Evolutionary conservation across 2,797 vertebrate genomes (phyloP), one percentile per base, ranked within the genome.

Genomic region (Arrhamphus sclerolepis): DNA sequence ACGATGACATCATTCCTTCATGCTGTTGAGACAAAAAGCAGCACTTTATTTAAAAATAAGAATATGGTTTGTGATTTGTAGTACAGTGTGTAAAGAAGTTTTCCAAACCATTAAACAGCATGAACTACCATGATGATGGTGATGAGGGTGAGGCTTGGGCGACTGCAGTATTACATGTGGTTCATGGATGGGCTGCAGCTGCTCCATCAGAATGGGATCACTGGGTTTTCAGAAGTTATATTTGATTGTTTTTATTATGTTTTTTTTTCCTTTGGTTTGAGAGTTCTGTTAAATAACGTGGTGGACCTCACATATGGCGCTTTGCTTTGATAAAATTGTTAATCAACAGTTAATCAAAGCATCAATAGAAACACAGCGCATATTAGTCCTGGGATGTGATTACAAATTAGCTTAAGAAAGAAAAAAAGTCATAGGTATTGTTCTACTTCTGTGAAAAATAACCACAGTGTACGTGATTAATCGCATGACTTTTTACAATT

Each of bases 1-100:
- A 20, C 49, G 47, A 66, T 62, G 44, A 69, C 46, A 67, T 62
- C 18, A 38, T 38, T 53, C 31, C 46, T 70, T 78, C 18, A 58
- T 71, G 29, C 68, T 9, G 58, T 66, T 75, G 19, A 59, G 48
- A 53, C 8, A n/a, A 22, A 50, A 39, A 51, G 40, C n/a, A 4
- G 18, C 18, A 9, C 26, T 16, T 57, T 59, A n/a, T 56, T 50
- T 22, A 38, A 39, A 60, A 48, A 42, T 19, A 20, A 20, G 42
- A 51, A 52, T 20, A 24, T 60, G 19, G 1, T 18, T 24, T 67
- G 56, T 60, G 9, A 41, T 66, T 69, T 56, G 6, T n/a, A 39
- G 0, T 17, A 3, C 34, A 14, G 16, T 47, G 13, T 19, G 17
- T 22, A 4, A 17, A 56, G 31, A 41, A 66, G 44, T n/a, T 52